Evolutionary conservation across 2,888 invertebrate genomes (phyloP), one percentile per base, ranked within the genome.

Genomic region (Epinotia demarniana): DNA sequence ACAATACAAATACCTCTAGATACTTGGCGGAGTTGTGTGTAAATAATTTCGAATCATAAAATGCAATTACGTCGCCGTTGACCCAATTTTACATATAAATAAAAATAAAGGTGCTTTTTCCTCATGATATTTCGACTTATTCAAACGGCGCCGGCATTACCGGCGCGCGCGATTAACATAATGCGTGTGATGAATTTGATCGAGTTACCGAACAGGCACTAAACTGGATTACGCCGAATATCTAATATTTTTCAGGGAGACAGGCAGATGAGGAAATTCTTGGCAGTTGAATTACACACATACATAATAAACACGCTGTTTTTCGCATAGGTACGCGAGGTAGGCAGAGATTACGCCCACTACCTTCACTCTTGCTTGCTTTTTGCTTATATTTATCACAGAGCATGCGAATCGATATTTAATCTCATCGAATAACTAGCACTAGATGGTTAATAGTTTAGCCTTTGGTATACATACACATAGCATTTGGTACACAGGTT

Each of bases 171-270:
- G 69, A 69, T 69, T 69, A 60, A 60, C 60, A 60, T 69, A 69
- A 69, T 60, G 23, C 69, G 69, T 46, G 58, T 46, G 69, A 60
- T 69, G 58, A 69, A 69, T 69, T 69, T 69, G 69, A 69, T 69
- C 69, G 60, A 69, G 69, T 69, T 69, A 69, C 69, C 46, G 46
- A 69, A 46, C 58, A 69, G 67, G 57, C 67, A 39, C 16, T 39
- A 33, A 69, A 69, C 69, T 60, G 46, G 46, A 69, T 69, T 69
- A 69, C 58, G 69, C 11, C 43, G 60, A n/a, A 46, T 60, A 60
- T 69, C 60, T 69, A 46, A 60, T 60, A 58, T 69, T 46, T 46
- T 69, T n/a, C 58, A 61, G 71, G 61, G 55, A 39, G 57, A 58
- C 58, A 53, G 49, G 33, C 61, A 60, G 62, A 27, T 53, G 58